Percentiles rank a stretch among this genome's conserved stretches.
These are phyloP conservation scores for Rachycentron canadum DNA, from an alignment of 2,797 vertebrate genomes.

Conservation along the genomic window DNA sequence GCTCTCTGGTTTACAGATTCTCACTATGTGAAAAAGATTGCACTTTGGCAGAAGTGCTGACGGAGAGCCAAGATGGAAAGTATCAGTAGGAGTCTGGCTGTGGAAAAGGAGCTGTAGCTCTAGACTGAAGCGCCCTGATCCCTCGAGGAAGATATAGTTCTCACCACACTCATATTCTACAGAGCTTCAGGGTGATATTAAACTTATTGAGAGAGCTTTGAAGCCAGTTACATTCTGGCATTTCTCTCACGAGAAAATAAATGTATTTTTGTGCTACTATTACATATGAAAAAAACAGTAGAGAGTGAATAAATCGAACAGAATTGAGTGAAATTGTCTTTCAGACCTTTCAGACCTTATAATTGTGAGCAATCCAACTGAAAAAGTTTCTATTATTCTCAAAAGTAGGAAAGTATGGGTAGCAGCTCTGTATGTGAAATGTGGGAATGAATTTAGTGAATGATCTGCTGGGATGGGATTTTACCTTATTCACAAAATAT, in stretches of 20 bases:
- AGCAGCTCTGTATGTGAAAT: neutral
- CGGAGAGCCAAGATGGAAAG: slow-evolving; percentile 67
- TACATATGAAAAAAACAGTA: slow-evolving; percentile 9
- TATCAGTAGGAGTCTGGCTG: slow-evolving; percentile 65
- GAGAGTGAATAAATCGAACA: neutral
- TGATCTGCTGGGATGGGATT: neutral
- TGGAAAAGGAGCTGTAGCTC: slow-evolving; percentile 57
- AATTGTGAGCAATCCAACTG: slow-evolving; percentile 2
- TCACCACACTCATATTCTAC: slow-evolving; percentile 67
- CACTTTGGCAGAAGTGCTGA: slow-evolving; percentile 53
- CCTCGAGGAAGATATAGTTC: slow-evolving; percentile 68
- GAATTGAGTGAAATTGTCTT: slow-evolving; percentile 14
- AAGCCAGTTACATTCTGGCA: slow-evolving; percentile 41
- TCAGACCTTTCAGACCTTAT: slow-evolving; percentile 17
- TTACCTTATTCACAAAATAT: neutral
- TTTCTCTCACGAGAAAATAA: slow-evolving; percentile 22
- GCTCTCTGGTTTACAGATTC: slow-evolving; percentile 26
- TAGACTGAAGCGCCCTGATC: slow-evolving; percentile 56
- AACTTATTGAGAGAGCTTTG: slow-evolving; percentile 59
- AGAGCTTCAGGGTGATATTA: slow-evolving; percentile 60
- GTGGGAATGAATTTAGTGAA: neutral
- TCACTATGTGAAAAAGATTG: slow-evolving; percentile 45
- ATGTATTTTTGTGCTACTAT: slow-evolving; percentile 18
- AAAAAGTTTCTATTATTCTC: slow-evolving; percentile 3
- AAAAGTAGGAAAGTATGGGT: neutral